phyloP scores from a whole-genome alignment of 2,797 vertebrate genomes.

The Delichon dasypus region DNA sequence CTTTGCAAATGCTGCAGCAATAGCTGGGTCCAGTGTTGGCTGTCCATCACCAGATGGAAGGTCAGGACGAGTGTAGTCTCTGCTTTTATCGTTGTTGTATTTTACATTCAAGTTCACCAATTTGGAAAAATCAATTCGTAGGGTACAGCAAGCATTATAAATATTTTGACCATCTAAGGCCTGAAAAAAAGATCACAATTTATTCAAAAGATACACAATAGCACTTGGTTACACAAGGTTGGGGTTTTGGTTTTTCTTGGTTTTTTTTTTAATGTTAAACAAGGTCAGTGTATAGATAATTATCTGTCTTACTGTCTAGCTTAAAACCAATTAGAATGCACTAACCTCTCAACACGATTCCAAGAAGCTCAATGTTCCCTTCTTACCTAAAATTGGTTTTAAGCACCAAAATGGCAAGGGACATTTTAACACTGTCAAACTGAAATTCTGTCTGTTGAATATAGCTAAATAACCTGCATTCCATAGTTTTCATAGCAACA shows the following conservation, averaged over 20 bases:
- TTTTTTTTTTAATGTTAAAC: background rate
- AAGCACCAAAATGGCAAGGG: background rate
- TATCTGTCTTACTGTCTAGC: background rate
- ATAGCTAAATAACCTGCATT: background rate
- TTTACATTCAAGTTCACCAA: slow-evolving; percentile 98
- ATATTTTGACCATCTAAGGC: slow-evolving; percentile 97
- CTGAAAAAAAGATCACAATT: slow-evolving; percentile 72
- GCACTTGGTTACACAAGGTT: background rate
- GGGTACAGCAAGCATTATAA: slow-evolving; percentile 97
- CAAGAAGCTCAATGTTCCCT: background rate
- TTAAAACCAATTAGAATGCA: background rate
- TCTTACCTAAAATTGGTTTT: background rate
- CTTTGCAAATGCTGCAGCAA: slow-evolving; percentile 92
- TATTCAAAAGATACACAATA: background rate
- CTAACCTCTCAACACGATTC: background rate
- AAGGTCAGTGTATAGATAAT: background rate
- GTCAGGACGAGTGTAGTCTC: slow-evolving; percentile 96
- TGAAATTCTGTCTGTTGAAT: background rate
- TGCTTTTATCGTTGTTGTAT: slow-evolving; percentile 99
- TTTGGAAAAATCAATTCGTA: slow-evolving; percentile 98
- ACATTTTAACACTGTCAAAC: background rate
- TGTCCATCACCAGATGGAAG: slow-evolving; percentile 95
- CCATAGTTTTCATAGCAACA: background rate
- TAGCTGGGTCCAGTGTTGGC: slow-evolving; percentile 86
- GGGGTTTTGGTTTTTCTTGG: background rate